These are phyloP conservation scores for Baryphthengus martii DNA, from an alignment of 2,113 vertebrate species.

Conservation along the genomic window DNA sequence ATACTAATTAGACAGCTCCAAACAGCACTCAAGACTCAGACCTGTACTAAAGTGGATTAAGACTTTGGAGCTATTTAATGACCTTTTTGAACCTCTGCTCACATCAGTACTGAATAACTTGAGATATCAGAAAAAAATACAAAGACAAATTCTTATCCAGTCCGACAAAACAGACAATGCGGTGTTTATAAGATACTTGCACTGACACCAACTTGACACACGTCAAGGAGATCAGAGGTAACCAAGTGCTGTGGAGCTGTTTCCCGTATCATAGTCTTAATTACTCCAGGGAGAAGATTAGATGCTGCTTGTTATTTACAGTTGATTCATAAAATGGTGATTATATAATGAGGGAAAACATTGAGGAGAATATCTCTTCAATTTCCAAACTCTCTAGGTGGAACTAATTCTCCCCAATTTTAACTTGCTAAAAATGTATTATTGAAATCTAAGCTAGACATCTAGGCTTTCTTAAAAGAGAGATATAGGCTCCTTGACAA, in stretches of 20 bases:
- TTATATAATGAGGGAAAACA: conserved; percentile 49
- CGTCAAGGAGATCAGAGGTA: conserved; percentile 14
- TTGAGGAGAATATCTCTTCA: not conserved
- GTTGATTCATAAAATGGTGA: conserved; percentile 47
- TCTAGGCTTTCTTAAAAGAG: not conserved
- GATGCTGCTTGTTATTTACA: conserved; percentile 35
- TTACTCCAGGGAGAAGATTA: conserved; percentile 58
- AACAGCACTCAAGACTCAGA: not conserved
- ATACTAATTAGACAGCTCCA: not conserved
- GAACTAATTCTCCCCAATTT: not conserved
- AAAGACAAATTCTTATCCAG: not conserved
- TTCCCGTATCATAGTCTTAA: conserved; percentile 47
- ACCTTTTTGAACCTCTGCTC: not conserved
- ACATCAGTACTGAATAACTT: not conserved
- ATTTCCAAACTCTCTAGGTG: conserved; percentile 7
- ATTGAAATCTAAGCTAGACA: not conserved
- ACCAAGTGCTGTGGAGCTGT: not conserved
- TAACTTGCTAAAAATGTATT: not conserved
- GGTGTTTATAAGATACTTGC: not conserved
- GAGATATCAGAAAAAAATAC: not conserved
- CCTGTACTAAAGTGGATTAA: not conserved
- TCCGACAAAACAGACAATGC: not conserved
- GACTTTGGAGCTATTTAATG: not conserved
- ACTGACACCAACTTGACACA: not conserved
- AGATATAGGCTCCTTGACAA: not conserved